A percentile compares a stretch with the other conserved stretches of the same genome.
These are phyloP conservation scores for Marcusenius ussheri DNA, from an alignment of 2,113 vertebrate species.

Conservation along the genomic window DNA sequence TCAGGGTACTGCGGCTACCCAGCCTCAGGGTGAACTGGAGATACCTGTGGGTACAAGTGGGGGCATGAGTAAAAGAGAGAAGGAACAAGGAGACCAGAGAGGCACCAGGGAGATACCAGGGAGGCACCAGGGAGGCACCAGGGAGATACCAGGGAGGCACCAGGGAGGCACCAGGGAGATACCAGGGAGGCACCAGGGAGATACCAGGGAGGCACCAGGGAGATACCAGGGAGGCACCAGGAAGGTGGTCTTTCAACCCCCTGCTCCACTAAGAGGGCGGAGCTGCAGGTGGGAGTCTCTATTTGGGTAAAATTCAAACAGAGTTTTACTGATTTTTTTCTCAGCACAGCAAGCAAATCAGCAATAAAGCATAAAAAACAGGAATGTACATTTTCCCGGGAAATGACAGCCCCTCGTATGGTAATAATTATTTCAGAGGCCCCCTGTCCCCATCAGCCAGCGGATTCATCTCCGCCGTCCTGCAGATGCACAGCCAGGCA, in stretches of 20 bases:
- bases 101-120: background rate
- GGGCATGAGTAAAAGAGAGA: conserved; percentile 10
- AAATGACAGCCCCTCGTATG: background rate
- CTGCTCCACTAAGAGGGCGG: background rate
- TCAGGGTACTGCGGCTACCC: conserved; percentile 87
- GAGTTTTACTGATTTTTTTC: background rate
- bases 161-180: accelerated
- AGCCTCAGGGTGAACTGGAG: conserved; percentile 90
- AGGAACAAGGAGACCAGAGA: background rate
- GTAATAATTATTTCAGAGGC: background rate
- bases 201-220: no score
- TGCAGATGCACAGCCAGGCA: background rate
- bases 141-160: no score
- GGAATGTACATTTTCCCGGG: background rate
- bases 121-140: background rate
- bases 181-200: no score
- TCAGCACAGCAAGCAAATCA: background rate
- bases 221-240: background rate
- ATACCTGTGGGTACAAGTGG: conserved; percentile 63
- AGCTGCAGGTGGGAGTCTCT: background rate
- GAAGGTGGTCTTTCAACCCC: background rate
- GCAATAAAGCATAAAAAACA: background rate
- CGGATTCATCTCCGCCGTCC: background rate
- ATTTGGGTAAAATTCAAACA: background rate
- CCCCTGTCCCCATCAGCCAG: background rate